Evolutionary conservation across 2,797 vertebrate species (phyloP).

Genomic region (Helostoma temminkii): DNA sequence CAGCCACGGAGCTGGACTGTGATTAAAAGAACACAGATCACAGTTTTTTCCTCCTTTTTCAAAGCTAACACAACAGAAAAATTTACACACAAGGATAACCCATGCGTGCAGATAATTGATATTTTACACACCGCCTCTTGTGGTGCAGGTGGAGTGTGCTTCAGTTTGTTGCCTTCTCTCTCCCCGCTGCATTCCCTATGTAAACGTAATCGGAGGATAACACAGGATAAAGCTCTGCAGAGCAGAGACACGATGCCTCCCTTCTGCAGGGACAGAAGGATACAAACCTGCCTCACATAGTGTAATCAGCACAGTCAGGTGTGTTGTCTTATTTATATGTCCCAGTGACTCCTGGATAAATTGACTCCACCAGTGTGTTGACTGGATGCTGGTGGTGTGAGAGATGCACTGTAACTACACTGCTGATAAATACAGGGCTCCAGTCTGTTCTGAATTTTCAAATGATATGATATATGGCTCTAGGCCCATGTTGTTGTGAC

Average conservation of each 20-base stretch:
- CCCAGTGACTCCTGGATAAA: slow-evolving; percentile 76
- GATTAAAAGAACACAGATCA: slow-evolving; percentile 83
- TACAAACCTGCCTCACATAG: slow-evolving; percentile 60
- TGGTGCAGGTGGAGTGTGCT: slow-evolving; percentile 71
- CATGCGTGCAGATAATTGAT: slow-evolving; percentile 73
- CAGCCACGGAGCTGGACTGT: slow-evolving; percentile 72
- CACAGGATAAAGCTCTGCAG: slow-evolving; percentile 69
- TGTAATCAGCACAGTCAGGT: slow-evolving; percentile 71
- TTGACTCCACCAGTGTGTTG: slow-evolving; percentile 60
- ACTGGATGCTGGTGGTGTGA: slow-evolving; percentile 46
- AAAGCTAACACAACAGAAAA: slow-evolving; percentile 79
- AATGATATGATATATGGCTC: slow-evolving; percentile 21
- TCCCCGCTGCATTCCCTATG: slow-evolving; percentile 69
- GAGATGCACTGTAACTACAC: slow-evolving; percentile 36
- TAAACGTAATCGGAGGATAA: slow-evolving; percentile 80
- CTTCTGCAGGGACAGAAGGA: slow-evolving; percentile 60
- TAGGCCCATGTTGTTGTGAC: not conserved
- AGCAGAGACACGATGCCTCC: slow-evolving; percentile 65
- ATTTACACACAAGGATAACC: slow-evolving; percentile 67
- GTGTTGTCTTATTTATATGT: slow-evolving; percentile 80
- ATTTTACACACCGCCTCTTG: slow-evolving; percentile 72
- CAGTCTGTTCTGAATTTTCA: slow-evolving; percentile 24
- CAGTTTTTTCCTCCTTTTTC: slow-evolving; percentile 69
- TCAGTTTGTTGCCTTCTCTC: slow-evolving; percentile 69
- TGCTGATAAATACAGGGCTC: slow-evolving; percentile 49